Conservation (phyloP, 2,888 invertebrate species). For the Monopis laevigella region DNA sequence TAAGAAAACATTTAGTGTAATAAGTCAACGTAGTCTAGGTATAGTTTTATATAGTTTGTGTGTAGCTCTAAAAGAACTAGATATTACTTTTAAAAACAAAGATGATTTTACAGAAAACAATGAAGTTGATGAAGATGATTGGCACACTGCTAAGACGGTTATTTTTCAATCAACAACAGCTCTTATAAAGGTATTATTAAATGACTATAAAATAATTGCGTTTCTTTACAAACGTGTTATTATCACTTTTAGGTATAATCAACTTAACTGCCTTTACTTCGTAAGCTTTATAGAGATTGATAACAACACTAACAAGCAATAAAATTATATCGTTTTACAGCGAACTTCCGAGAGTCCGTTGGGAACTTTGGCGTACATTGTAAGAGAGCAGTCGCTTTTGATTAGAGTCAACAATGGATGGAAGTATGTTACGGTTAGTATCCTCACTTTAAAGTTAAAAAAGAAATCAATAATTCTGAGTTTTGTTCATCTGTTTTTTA, state of each 20-base stretch:
- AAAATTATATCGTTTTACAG: slow-evolving; percentile 24
- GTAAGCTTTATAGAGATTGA: too few relatives aligned
- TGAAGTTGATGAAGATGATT: slow-evolving; percentile 32
- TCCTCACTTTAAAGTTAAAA: too few relatives aligned
- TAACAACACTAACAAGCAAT: not conserved
- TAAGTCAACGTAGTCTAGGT: slow-evolving; percentile 2
- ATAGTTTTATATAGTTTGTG: too few relatives aligned
- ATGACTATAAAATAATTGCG: not conserved
- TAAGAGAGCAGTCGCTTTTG: slow-evolving; percentile 42
- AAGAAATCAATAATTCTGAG: too few relatives aligned
- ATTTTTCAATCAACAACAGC: slow-evolving; percentile 36
- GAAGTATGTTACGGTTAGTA: slow-evolving; percentile 40
- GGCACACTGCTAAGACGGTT: slow-evolving; percentile 33
- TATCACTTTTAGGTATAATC: too few relatives aligned
- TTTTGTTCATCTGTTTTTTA: too few relatives aligned
- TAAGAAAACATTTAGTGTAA: slow-evolving; percentile 15
- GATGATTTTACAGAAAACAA: slow-evolving; percentile 15
- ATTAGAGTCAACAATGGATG: slow-evolving; percentile 43
- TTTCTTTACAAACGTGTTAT: not conserved
- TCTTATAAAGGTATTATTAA: slow-evolving; percentile 33
- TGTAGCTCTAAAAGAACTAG: slow-evolving; percentile 12
- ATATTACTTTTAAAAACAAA: slow-evolving; percentile 14
- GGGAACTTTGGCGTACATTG: slow-evolving; percentile 48
- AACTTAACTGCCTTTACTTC: too few relatives aligned
- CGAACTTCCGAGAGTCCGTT: slow-evolving; percentile 33